Percentiles rank a stretch among this genome's conserved stretches.
Evolutionary conservation across 2,888 invertebrate genomes (phyloP).

Genomic region (Phyllotreta striolata): DNA sequence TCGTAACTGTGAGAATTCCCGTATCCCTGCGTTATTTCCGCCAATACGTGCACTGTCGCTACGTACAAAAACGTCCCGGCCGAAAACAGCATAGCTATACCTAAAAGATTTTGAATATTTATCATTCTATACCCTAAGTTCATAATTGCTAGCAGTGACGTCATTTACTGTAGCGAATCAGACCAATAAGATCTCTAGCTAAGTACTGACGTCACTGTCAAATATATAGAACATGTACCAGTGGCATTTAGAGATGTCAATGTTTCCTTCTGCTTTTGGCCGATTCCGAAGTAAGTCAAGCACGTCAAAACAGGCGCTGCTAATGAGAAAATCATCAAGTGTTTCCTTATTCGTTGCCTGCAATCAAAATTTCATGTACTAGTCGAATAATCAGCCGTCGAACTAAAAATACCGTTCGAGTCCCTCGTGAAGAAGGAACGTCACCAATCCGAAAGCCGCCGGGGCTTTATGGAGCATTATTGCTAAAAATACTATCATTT

Average conservation of each 20-base stretch:
- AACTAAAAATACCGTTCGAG: conserved; percentile 72
- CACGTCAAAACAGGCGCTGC: conserved; percentile 91
- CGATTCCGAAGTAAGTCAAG: conserved; percentile 92
- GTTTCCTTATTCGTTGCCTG: conserved; percentile 82
- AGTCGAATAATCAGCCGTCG: neutral
- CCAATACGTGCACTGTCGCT: conserved; percentile 97
- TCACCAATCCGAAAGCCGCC: conserved; percentile 97
- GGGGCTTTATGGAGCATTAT: conserved; percentile 99
- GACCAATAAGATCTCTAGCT: too few relatives aligned
- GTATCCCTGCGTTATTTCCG: conserved; percentile 80
- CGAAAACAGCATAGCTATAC: conserved; percentile 97
- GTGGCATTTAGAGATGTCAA: conserved; percentile 91
- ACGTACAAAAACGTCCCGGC: conserved; percentile 99
- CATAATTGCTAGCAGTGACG: too few relatives aligned
- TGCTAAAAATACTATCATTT: conserved; percentile 96
- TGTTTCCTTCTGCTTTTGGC: conserved; percentile 91
- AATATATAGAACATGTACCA: conserved; percentile 62
- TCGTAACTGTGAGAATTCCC: conserved; percentile 23
- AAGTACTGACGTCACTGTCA: neutral
- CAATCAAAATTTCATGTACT: conserved; percentile 35
- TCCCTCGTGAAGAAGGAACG: conserved; percentile 95
- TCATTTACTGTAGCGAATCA: too few relatives aligned
- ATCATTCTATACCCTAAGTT: neutral
- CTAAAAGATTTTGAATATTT: conserved; percentile 56
- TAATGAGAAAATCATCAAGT: conserved; percentile 90